Base-by-base conservation (phyloP, 2,888 invertebrate genomes). In the Troilus luridus region DNA sequence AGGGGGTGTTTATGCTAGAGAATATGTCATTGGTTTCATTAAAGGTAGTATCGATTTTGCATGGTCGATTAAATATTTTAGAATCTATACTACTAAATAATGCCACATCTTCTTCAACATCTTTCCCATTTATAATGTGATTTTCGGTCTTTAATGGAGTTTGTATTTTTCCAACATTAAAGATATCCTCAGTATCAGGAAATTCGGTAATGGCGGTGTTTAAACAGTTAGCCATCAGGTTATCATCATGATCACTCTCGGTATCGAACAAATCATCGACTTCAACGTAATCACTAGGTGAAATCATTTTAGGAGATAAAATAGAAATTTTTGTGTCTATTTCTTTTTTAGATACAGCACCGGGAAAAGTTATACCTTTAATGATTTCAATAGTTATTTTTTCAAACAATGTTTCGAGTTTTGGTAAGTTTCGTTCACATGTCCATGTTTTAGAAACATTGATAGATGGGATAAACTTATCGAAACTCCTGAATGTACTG, bases 181-280 rank as follows among this genome's bases (percentile, higher is more conserved):
- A 62, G 12, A 89, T 27, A 67, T 89, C 54, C 11, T 56, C 85
- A 19, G 54, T 59, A 12, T 62, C 88, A 88, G 60, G 88, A 88
- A 88, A 62, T 54, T 89, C 89, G 5, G 64, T 56, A n/a, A 62
- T 89, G 10, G 64, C 62, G 17, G 17, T 64, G 41, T 88, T 88
- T 21, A 85, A 85, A 56, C 54, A 85, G 81, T 77, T 41, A 56
- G n/a, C 21, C 17, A 19, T 88, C 12, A n/a, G 14, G 17, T 62
- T 58, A 60, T 88, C 88, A 27, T 88, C 60, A 77, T 41, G 58
- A 72, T 58, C 72, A 59, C 77, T 77, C 17, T 77, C 90, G 0
- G 67, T 72, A 90, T 67, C 90, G 24, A 90, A 90, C 77, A 90
- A 77, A 59, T 90, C 90, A 77, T 90, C 90, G 17, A 90, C 59